Evolutionary conservation across 2,888 invertebrate genomes (phyloP).

Genomic region (Caenorhabditis becei): DNA sequence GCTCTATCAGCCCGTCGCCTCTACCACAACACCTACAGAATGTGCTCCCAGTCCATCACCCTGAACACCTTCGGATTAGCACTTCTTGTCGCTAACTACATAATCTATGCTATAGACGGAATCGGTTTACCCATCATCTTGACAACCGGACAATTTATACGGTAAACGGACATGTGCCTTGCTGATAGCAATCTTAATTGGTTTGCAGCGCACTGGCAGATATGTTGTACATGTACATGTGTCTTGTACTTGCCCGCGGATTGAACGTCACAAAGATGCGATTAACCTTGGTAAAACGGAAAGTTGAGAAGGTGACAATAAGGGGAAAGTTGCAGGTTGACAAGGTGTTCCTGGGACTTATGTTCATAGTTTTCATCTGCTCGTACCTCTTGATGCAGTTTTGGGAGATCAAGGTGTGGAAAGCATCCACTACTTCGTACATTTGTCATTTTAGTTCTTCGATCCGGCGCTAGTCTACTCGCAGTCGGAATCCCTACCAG

Average conservation of each 20-base stretch:
- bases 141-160: constrained; percentile 82
- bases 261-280: constrained; percentile 67
- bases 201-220: constrained; percentile 61
- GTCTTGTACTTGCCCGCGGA: constrained; percentile 64
- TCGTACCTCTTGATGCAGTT: constrained; percentile 65
- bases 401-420: constrained; percentile 77
- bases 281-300: constrained; percentile 39
- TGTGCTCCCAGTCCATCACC: constrained; percentile 57
- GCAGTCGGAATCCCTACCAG: constrained; percentile 92
- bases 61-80: constrained; percentile 55
- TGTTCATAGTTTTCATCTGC: constrained; percentile 46
- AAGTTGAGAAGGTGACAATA: not conserved
- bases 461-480: constrained; percentile 94
- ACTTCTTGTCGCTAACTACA: constrained; percentile 85
- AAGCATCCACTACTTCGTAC: not conserved
- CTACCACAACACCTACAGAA: constrained; percentile 62
- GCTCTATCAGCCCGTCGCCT: constrained; percentile 57
- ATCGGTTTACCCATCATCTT: constrained; percentile 84
- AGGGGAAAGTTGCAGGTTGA: constrained; percentile 39
- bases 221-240: no score
- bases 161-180: constrained; percentile 54
- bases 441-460: constrained; percentile 86
- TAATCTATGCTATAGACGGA: constrained; percentile 89
- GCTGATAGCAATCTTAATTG: constrained; percentile 38
- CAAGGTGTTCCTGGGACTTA: constrained; percentile 33